phyloP scores from a whole-genome alignment of 1,140 invertebrate genomes.

The Cheumatopsyche charites region DNA sequence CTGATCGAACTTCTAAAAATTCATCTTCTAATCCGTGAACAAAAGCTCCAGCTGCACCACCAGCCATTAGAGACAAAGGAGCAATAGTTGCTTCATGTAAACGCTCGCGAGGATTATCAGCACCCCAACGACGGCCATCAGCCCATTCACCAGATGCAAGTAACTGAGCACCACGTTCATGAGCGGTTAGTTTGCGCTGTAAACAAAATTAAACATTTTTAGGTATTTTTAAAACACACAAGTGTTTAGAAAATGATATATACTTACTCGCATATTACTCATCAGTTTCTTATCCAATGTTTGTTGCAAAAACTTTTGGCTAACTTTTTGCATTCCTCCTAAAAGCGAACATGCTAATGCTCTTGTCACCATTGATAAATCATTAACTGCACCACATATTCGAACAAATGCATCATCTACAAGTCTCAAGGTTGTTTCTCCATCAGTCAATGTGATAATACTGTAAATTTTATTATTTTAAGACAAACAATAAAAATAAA shows the following conservation, averaged over 20 bases:
- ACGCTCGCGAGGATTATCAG: conserved; percentile 82
- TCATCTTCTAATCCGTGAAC: conserved; percentile 99
- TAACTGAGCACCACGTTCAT: conserved; percentile 81
- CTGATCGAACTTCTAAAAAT: conserved; percentile 93
- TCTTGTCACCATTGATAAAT: conserved; percentile 86
- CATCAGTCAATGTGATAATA: conserved; percentile 68
- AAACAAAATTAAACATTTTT: conserved; percentile 20
- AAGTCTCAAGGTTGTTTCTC: conserved; percentile 79
- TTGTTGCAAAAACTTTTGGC: conserved; percentile 89
- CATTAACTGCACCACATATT: conserved; percentile 92
- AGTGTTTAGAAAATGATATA: not conserved
- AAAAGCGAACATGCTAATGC: conserved; percentile 80
- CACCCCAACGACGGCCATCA: conserved; percentile 89
- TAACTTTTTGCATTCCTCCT: conserved; percentile 87
- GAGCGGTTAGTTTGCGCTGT: conserved; percentile 75
- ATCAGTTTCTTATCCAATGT: conserved; percentile 99
- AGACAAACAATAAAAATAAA: too few relatives aligned
- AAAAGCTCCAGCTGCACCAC: conserved; percentile 96
- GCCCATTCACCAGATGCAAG: conserved; percentile 88
- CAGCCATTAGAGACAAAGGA: conserved; percentile 83
- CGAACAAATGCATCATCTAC: conserved; percentile 97
- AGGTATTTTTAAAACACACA: not conserved
- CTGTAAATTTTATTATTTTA: conserved; percentile 56
- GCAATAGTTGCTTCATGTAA: conserved; percentile 69
- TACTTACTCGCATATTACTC: conserved; percentile 84